Base-by-base conservation (phyloP, 2,113 vertebrate species). In the Thamnophis sirtalis region DNA sequence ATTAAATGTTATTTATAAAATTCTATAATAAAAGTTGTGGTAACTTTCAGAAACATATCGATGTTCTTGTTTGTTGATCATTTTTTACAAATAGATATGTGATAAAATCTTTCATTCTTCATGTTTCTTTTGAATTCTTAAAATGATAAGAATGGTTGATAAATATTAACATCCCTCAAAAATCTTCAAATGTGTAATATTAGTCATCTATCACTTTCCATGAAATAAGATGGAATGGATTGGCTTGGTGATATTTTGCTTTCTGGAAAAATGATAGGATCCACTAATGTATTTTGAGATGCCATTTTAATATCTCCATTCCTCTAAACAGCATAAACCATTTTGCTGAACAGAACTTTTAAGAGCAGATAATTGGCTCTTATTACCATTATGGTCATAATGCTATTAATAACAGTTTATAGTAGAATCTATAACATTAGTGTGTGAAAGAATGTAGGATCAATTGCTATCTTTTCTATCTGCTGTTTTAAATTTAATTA, bases 401-500 rank as follows among this genome's bases (percentile, higher is more conserved):
- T 92, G 88, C 38, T 93, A 92, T 80, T 84, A 95, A 63, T 55
- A 94, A 86, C 48, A 93, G 84, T 48, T 91, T 91, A 60, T 9
- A 95, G 86, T 63, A 93, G 87, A 92, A 73, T 86, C 92, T 92
- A n/a, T n/a, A 92, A 8, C 48, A 90, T 93, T 94, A 95, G 63
- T 93, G 93, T 92, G 89, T 49, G 24, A 89, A 85, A 93, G 55
- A 88, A 91, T 92, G 22, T 60, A 91, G 68, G 87, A 95, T 90
- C 48, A 89, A 92, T 95, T 94, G 15, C 56, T 93, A 33, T 89
- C 19, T 43, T 95, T 93, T 89, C 28, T 95, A 49, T 93, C 48
- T 92, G 43, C n/a, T 93, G 38, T 53, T 94, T 94, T 43, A 91
- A 84, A 93, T 88, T 33, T 94, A 94, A 92, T 94, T n/a, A 80